Percentiles rank a stretch among this genome's conserved stretches.
Evolutionary conservation across 2,113 vertebrate species (phyloP).

Genomic region (Ceuthmochares aereus): DNA sequence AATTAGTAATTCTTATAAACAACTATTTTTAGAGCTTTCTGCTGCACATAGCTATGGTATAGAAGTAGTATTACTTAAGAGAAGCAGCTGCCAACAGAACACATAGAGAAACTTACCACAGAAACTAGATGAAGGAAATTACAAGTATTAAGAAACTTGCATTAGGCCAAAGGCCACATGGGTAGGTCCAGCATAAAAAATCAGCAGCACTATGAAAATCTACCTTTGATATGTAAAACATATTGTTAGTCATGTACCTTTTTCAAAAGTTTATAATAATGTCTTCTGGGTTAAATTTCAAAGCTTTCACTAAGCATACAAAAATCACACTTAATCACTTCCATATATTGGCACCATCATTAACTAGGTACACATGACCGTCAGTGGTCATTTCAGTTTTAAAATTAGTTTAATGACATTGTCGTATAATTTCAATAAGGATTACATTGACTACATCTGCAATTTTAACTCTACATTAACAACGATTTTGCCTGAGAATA

Average conservation of each 20-base stretch:
- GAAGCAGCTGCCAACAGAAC: neutral
- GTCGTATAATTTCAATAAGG: neutral
- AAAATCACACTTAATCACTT: neutral
- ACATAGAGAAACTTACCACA: neutral
- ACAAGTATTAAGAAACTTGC: neutral
- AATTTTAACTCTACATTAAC: neutral
- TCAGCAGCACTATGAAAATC: neutral
- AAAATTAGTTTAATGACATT: neutral
- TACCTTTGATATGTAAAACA: neutral
- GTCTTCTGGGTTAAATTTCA: neutral
- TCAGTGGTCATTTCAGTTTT: neutral
- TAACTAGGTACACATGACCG: neutral
- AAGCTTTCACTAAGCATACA: neutral
- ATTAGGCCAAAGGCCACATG: neutral
- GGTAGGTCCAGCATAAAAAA: neutral
- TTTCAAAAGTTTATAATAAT: neutral
- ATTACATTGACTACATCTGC: neutral
- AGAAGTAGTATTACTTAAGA: neutral
- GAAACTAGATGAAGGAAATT: neutral
- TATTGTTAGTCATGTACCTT: neutral
- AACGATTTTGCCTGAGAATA: slow-evolving; percentile 5
- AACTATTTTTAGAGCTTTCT: neutral
- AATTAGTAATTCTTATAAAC: neutral
- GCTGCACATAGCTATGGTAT: neutral
- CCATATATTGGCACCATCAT: neutral